These are phyloP conservation scores for Poicephalus gulielmi DNA, from an alignment of 2,113 vertebrate genomes.

Conservation along the genomic window DNA sequence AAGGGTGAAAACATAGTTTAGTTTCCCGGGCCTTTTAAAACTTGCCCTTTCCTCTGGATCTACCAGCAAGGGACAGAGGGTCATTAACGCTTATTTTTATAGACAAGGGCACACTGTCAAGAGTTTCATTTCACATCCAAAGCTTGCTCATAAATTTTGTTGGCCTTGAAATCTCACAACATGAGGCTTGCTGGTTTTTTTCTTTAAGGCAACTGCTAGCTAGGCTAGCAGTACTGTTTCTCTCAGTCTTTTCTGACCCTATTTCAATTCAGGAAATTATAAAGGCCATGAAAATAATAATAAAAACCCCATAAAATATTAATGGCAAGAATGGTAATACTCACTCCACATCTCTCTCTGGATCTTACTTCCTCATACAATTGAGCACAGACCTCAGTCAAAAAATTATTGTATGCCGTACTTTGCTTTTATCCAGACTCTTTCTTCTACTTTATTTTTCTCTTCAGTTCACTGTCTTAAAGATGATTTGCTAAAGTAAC, in stretches of 20 bases:
- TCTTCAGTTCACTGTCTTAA: not conserved
- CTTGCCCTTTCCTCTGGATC: slow-evolving; percentile 18
- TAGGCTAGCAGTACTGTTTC: not conserved
- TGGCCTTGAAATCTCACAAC: slow-evolving; percentile 29
- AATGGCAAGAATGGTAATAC: not conserved
- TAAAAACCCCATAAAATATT: not conserved
- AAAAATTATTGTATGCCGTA: not conserved
- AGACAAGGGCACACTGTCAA: slow-evolving; percentile 34
- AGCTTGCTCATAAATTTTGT: not conserved
- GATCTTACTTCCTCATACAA: not conserved
- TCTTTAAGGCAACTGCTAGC: not conserved
- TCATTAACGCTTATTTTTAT: slow-evolving; percentile 42
- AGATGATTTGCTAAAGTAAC: not conserved
- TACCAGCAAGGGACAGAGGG: not conserved
- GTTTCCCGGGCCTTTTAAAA: not conserved
- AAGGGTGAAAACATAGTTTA: slow-evolving; percentile 23
- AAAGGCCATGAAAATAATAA: not conserved
- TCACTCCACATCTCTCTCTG: not conserved
- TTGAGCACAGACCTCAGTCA: not conserved
- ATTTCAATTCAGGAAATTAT: not conserved
- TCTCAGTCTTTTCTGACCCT: not conserved
- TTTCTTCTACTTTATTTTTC: not conserved
- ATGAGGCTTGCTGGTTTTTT: not conserved
- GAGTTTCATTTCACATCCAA: not conserved
- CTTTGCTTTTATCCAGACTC: not conserved